Percentiles rank a stretch among this genome's conserved stretches.
Evolutionary conservation across 2,113 vertebrate genomes (phyloP).

Genomic region (Oxyura jamaicensis): DNA sequence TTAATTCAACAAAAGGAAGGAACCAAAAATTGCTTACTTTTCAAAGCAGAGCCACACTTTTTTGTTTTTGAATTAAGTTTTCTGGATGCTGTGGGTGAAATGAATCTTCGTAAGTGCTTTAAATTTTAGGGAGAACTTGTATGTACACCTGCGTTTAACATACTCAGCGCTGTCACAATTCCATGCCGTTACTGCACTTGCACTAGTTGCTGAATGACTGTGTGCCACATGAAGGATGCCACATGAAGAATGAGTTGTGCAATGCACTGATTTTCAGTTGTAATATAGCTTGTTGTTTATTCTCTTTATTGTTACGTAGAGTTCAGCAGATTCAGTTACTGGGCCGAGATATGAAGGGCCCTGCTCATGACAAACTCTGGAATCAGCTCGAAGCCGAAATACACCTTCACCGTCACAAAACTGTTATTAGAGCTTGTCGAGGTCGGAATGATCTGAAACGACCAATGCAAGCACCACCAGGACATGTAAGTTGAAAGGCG

Average conservation of each 20-base stretch:
- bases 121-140: background rate
- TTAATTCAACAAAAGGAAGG: background rate
- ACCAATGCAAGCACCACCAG: conserved; percentile 88
- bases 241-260: background rate
- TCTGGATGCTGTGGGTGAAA: background rate
- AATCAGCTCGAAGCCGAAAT: conserved; percentile 99
- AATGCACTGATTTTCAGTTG: background rate
- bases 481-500: conserved; percentile 84
- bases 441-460: conserved; percentile 94
- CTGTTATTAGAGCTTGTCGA: conserved; percentile 94
- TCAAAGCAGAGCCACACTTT: background rate
- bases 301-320: conserved; percentile 65
- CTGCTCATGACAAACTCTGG: conserved; percentile 98
- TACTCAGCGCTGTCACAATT: background rate
- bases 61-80: background rate
- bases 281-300: background rate
- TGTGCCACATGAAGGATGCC: background rate
- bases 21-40: background rate
- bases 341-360: conserved; percentile 97
- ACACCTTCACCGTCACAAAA: conserved; percentile 98
- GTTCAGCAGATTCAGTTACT: conserved; percentile 98
- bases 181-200: background rate
- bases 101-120: background rate
- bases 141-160: background rate
- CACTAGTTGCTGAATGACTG: fast-evolving